phyloP scores from a whole-genome alignment of 1,140 invertebrate species.

The Phortica variegata region DNA sequence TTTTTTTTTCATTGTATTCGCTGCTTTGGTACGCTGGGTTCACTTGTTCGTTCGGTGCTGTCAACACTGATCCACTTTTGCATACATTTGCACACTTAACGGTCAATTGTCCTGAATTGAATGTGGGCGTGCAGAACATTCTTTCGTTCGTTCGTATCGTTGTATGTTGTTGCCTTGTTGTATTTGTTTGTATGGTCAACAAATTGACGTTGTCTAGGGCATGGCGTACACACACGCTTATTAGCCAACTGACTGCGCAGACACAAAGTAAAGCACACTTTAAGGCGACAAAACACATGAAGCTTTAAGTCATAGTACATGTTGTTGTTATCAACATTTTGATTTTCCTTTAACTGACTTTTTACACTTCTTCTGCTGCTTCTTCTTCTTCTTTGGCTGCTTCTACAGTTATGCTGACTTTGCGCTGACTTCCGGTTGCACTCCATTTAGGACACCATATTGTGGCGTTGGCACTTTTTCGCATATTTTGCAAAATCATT shows the following conservation, averaged over 20 bases:
- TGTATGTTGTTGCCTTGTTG: slow-evolving; percentile 2
- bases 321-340: not conserved
- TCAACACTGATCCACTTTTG: slow-evolving; percentile 28
- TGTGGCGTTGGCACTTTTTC: slow-evolving; percentile 53
- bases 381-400: not conserved
- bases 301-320: not conserved
- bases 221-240: slow-evolving; percentile 20
- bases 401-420: slow-evolving; percentile 39
- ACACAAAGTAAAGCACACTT: not conserved
- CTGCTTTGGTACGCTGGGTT: not conserved
- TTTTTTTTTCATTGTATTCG: not conserved
- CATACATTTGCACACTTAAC: slow-evolving; percentile 28
- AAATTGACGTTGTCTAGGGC: slow-evolving; percentile 21
- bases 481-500: slow-evolving; percentile 55
- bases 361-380: not conserved
- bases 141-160: not conserved
- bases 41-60: slow-evolving; percentile 1
- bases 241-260: slow-evolving; percentile 27
- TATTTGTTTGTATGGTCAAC: slow-evolving; percentile 20
- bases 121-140: not conserved
- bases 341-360: slow-evolving; percentile 13
- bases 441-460: slow-evolving; percentile 53
- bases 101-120: not conserved
- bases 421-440: slow-evolving; percentile 49
- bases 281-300: not conserved